These are phyloP conservation scores for Harpalus rufipes DNA, from an alignment of 2,888 invertebrate species.

Conservation along the genomic window DNA sequence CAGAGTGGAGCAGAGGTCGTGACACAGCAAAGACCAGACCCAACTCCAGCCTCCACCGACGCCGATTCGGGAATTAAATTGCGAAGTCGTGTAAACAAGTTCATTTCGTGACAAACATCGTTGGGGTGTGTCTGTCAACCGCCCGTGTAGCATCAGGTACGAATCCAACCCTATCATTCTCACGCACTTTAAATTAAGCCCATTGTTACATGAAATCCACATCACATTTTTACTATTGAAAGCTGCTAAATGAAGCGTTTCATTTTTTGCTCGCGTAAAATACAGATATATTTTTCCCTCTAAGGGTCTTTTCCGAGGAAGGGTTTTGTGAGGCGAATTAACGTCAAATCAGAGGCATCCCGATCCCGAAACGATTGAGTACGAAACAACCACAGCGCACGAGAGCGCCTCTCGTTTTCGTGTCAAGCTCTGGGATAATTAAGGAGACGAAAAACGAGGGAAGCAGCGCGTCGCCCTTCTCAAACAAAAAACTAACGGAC, in stretches of 20 bases:
- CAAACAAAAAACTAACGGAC: conserved; percentile 62
- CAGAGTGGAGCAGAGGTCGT: conserved; percentile 37
- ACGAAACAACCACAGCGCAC: conserved; percentile 31
- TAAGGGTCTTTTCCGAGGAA: background rate
- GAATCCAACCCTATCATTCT: conserved; percentile 14
- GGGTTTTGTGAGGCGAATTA: conserved; percentile 42
- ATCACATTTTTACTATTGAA: conserved; percentile 6
- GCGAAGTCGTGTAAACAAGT: conserved; percentile 67
- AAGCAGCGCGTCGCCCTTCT: conserved; percentile 35
- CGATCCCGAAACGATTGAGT: conserved; percentile 48
- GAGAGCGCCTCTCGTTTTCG: conserved; percentile 38
- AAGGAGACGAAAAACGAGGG: conserved; percentile 53
- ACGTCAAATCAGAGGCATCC: conserved; percentile 51
- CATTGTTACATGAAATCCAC: background rate
- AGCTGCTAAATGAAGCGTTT: conserved; percentile 21
- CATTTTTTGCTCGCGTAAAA: conserved; percentile 22
- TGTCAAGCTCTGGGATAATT: conserved; percentile 57
- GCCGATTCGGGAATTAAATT: conserved; percentile 63
- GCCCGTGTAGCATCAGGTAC: conserved; percentile 12
- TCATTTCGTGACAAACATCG: conserved; percentile 67
- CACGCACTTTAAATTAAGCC: conserved; percentile 8
- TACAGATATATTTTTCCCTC: conserved; percentile 24
- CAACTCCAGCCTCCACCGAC: background rate
- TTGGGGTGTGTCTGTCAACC: conserved; percentile 62
- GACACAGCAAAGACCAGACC: conserved; percentile 5